A percentile compares a stretch with the other conserved stretches of the same genome.
phyloP scores from a whole-genome alignment of 2,888 invertebrate species.

The Ophion costatus region DNA sequence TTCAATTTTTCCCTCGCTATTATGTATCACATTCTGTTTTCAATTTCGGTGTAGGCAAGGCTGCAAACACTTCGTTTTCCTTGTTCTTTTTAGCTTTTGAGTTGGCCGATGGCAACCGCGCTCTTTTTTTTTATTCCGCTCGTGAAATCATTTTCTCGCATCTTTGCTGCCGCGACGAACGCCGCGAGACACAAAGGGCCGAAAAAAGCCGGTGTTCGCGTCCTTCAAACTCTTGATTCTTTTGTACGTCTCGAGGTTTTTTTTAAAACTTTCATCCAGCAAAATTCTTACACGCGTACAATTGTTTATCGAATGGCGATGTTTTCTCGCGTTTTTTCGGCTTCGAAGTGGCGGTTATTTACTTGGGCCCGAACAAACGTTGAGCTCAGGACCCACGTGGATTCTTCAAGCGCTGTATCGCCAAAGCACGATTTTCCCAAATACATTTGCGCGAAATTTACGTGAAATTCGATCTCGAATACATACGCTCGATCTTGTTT shows the following conservation, averaged over 20 bases:
- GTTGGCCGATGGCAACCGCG: background rate
- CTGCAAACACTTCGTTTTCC: background rate
- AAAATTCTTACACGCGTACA: background rate
- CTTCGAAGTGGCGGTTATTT: background rate
- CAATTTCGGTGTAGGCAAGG: background rate
- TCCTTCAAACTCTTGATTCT: background rate
- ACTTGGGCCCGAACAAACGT: conserved; percentile 51
- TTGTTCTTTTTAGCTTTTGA: background rate
- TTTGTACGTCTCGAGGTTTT: background rate
- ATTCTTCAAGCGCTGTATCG: conserved; percentile 11
- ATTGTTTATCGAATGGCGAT: background rate
- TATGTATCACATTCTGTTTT: background rate
- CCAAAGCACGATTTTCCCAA: background rate
- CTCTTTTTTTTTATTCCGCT: background rate
- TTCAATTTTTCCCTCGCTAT: background rate
- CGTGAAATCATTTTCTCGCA: background rate
- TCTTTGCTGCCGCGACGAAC: background rate
- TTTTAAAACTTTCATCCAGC: background rate
- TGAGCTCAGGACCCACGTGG: conserved; percentile 59
- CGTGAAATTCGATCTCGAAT: conserved; percentile 1
- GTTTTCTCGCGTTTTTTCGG: background rate
- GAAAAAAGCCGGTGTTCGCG: background rate
- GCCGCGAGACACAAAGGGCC: background rate
- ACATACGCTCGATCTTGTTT: background rate
- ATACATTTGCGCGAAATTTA: background rate